Conservation (phyloP, 2,113 vertebrate species). For the Rhipidura dahli region DNA sequence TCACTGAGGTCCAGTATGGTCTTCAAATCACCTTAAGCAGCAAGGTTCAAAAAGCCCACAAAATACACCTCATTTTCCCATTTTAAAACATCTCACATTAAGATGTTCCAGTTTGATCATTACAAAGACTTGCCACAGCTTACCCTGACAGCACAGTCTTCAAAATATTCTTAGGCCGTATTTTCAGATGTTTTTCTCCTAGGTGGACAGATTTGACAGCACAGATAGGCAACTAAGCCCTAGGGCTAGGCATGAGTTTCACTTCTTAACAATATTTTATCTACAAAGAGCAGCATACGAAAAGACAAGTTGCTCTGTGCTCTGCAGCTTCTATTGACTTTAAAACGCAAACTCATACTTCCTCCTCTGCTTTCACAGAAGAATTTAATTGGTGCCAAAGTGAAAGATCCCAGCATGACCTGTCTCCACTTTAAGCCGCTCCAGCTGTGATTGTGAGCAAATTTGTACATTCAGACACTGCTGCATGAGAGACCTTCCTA, state of each 20-base stretch:
- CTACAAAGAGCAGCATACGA: constrained; percentile 15
- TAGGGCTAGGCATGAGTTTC: not conserved
- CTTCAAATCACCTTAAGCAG: not conserved
- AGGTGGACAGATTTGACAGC: not conserved
- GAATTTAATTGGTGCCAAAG: constrained; percentile 55
- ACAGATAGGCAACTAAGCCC: not conserved
- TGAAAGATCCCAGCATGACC: constrained; percentile 56
- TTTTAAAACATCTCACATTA: not conserved
- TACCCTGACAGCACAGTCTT: not conserved
- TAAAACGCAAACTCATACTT: not conserved
- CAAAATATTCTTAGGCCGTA: not conserved
- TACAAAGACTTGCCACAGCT: not conserved
- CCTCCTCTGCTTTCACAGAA: constrained; percentile 18
- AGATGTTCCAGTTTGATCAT: not conserved
- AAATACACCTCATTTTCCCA: not conserved
- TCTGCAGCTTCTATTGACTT: constrained; percentile 45
- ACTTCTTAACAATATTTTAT: constrained; percentile 17
- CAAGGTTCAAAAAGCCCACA: not conserved
- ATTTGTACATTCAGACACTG: constrained; percentile 26
- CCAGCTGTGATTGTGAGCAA: constrained; percentile 35
- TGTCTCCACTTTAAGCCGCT: constrained; percentile 1
- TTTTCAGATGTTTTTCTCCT: constrained; percentile 3
- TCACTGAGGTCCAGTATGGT: not conserved
- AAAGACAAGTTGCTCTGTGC: constrained; percentile 26
- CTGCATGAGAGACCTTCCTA: constrained; percentile 34